Conservation (phyloP, 2,797 vertebrate species). For the Pseudochirops corinnae region DNA sequence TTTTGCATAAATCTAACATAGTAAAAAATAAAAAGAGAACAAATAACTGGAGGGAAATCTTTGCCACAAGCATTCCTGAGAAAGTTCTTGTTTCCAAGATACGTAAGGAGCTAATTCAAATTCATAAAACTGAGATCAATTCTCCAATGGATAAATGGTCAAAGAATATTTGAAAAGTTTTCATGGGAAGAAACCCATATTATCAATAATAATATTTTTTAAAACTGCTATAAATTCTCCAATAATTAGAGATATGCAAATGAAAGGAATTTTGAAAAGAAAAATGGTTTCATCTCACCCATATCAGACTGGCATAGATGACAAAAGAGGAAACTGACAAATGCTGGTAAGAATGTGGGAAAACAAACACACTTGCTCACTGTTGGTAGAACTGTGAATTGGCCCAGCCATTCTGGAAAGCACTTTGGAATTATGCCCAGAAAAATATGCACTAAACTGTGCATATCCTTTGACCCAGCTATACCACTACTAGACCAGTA, state of each 20-base stretch:
- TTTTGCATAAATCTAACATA: background rate
- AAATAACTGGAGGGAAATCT: background rate
- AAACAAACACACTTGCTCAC: background rate
- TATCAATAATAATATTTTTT: background rate
- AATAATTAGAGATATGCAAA: background rate
- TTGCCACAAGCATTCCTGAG: background rate
- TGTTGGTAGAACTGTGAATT: background rate
- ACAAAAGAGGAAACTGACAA: slow-evolving; percentile 2
- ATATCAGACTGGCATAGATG: background rate
- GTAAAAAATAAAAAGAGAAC: background rate
- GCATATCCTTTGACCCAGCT: background rate
- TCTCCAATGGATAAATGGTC: background rate
- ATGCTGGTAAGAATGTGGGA: background rate
- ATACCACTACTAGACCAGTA: background rate
- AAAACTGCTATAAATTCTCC: background rate
- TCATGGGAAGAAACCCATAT: background rate
- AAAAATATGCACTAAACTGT: background rate
- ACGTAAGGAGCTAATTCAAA: background rate
- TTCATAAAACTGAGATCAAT: background rate
- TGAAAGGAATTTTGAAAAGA: background rate
- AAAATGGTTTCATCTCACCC: background rate
- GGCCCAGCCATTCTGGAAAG: background rate
- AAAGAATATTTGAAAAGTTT: background rate
- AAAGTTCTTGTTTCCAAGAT: background rate
- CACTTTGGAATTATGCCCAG: background rate